Evolutionary conservation across 2,113 vertebrate genomes (phyloP).

Genomic region (Cyphomyrus plagiostoma): DNA sequence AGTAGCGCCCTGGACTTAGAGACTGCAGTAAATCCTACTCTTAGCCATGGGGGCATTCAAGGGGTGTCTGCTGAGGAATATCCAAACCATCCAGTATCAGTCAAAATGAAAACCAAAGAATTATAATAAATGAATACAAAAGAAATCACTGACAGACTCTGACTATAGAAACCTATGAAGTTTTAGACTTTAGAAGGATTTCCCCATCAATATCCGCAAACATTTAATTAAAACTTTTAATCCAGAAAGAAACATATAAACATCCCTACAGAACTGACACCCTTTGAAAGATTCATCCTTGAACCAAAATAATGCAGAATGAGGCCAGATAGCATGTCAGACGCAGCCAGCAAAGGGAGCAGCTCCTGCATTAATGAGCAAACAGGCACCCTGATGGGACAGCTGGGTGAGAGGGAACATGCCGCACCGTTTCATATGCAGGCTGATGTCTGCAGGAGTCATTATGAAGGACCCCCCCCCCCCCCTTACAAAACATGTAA

Average conservation of each 20-base stretch:
- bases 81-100: not conserved
- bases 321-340: slow-evolving; percentile 72
- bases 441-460: slow-evolving; percentile 68
- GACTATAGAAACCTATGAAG: not conserved
- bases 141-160: not conserved
- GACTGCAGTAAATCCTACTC: slow-evolving; percentile 8
- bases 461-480: slow-evolving; percentile 60
- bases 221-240: slow-evolving; percentile 61
- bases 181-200: slow-evolving; percentile 31
- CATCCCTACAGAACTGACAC: slow-evolving; percentile 60
- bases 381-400: slow-evolving; percentile 49
- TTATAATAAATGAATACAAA: not conserved
- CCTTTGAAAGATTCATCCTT: slow-evolving; percentile 71
- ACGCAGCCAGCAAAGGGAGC: slow-evolving; percentile 63
- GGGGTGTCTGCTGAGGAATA: not conserved
- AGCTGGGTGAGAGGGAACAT: slow-evolving; percentile 56
- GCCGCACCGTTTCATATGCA: slow-evolving; percentile 63
- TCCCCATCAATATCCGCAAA: slow-evolving; percentile 51
- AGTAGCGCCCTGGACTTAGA: not conserved
- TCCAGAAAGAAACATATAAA: slow-evolving; percentile 51
- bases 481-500: slow-evolving; percentile 47
- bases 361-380: slow-evolving; percentile 67
- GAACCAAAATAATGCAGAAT: slow-evolving; percentile 64
- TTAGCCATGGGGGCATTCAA: slow-evolving; percentile 13
- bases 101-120: not conserved